Evolutionary conservation across 2,888 invertebrate species (phyloP), one percentile per base, ranked within the genome.

Genomic region (Liopterus haemorrhoidalis): DNA sequence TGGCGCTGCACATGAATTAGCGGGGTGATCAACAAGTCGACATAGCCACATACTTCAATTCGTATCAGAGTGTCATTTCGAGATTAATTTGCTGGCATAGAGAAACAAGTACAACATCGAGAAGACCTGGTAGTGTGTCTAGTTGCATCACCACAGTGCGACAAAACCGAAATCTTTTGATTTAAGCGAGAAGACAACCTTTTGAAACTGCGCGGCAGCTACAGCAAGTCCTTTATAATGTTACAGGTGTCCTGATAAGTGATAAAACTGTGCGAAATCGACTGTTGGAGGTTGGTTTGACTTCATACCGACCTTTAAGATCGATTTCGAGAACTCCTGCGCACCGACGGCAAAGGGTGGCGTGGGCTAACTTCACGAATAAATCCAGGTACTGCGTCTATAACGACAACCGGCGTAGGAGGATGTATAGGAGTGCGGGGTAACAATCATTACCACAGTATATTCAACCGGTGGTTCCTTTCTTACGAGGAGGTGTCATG

Each of bases 361-460:
- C n/a, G n/a, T 28, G 28, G 28, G 28, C n/a, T 28, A 28, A 28
- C 28, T 28, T 33, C 33, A 33, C 19, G 33, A 15, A 33, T 33
- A 21, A 33, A 21, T 18, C 16, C 19, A 33, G 33, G 20, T 18
- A 18, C 11, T 33, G 33, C 19, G 4, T 33, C 19, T 11, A 33
- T 15, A 18, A 33, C 11, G 33, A 33, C 33, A 33, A 14, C 14
- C 33, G 6, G 20, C 33, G n/a, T 33, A 19, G 20, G 19, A 33
- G 33, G 11, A 18, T 31, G 9, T 31, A 31, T 12, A 31, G 31
- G 18, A 28, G 4, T 28, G 28, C 28, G 12, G 28, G 28, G 28
- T 14, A 28, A 5, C 28, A n/a, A 14, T 28, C 31, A 31, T 14
- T 31, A 14, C 14, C 31, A 12, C 14, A 12, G 31, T 31, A 14